phyloP scores from a whole-genome alignment of 2,113 vertebrate species.

The Aptenodytes forsteri region DNA sequence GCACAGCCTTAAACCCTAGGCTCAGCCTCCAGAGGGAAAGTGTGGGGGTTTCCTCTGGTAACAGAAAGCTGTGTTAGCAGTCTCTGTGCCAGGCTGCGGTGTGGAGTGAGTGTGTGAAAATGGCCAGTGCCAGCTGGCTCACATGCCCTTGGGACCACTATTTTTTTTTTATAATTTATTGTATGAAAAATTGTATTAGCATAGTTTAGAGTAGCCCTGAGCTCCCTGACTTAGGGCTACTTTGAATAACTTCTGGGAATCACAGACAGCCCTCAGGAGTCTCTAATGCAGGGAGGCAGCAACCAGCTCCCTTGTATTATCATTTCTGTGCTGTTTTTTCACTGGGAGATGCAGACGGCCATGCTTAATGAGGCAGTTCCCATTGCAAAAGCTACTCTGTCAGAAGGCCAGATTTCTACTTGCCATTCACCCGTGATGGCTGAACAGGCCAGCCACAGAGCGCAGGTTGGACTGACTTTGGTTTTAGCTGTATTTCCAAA shows the following conservation, averaged over 20 bases:
- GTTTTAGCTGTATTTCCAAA: background rate
- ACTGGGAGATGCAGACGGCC: background rate
- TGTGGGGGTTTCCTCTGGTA: background rate
- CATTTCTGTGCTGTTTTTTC: background rate
- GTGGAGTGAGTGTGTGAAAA: constrained; percentile 18
- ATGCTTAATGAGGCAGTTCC: background rate
- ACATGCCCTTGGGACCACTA: background rate
- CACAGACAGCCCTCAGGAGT: background rate
- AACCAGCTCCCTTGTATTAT: background rate
- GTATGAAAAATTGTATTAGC: background rate
- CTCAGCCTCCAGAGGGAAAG: background rate
- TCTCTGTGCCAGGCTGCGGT: background rate
- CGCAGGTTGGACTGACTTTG: background rate
- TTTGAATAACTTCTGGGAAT: background rate
- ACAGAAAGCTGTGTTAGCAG: constrained; percentile 26
- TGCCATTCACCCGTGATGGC: background rate
- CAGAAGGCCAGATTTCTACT: background rate
- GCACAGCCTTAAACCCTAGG: background rate
- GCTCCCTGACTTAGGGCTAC: background rate
- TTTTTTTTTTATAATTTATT: background rate
- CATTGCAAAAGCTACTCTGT: background rate
- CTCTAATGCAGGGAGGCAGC: background rate
- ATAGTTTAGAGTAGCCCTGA: background rate
- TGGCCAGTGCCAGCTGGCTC: background rate
- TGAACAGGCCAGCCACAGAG: background rate